Percentiles rank a stretch among this genome's conserved stretches.
phyloP scores from a whole-genome alignment of 2,113 vertebrate genomes.

The Zapornia atra region DNA sequence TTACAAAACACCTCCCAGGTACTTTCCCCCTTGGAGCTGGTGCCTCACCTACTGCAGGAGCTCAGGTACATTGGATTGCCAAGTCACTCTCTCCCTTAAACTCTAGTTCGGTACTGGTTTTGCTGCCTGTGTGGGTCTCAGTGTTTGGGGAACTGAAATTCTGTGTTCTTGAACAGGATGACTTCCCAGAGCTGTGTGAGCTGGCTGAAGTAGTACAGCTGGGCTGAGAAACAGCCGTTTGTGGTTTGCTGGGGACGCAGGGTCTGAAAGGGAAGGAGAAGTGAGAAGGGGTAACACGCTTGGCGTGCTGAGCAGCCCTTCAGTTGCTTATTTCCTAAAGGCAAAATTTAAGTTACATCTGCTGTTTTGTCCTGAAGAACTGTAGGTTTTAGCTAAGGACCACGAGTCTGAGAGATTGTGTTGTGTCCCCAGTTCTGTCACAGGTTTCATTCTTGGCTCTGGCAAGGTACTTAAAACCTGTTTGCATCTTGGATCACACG shows the following conservation, averaged over 20 bases:
- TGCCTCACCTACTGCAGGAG: background rate
- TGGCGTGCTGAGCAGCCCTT: background rate
- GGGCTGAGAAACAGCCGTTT: background rate
- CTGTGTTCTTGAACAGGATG: background rate
- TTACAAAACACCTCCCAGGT: background rate
- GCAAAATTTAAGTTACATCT: background rate
- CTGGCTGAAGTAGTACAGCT: background rate
- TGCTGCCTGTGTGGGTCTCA: background rate
- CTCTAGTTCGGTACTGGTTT: background rate
- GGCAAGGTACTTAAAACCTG: background rate
- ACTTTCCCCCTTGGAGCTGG: background rate
- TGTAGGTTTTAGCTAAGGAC: background rate
- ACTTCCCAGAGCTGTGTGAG: background rate
- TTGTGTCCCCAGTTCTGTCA: background rate
- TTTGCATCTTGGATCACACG: conserved; percentile 6
- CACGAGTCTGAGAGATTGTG: background rate
- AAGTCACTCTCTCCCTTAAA: background rate
- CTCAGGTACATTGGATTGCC: background rate
- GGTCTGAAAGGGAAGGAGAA: background rate
- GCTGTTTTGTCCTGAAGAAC: background rate
- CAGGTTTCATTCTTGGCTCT: background rate
- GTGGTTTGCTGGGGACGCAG: background rate
- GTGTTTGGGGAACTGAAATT: background rate
- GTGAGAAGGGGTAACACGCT: background rate
- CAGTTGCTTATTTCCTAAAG: background rate